Percentiles rank a stretch among this genome's conserved stretches.
phyloP scores from a whole-genome alignment of 2,113 vertebrate species.

The Cyprinodon variegatus region DNA sequence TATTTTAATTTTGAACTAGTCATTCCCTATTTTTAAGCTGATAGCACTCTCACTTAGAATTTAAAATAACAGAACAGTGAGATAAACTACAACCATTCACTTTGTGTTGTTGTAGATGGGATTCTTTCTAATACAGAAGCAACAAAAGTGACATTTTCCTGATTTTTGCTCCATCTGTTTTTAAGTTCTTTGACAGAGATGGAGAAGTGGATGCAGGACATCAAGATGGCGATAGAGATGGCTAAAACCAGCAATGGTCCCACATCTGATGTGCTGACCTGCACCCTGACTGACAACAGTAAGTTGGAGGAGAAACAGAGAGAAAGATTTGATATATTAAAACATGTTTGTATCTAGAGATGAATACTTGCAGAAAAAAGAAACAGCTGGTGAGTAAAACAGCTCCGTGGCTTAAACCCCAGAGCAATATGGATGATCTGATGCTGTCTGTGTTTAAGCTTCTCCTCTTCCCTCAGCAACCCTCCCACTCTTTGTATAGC shows the following conservation, averaged over 20 bases:
- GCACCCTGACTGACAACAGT: slow-evolving; percentile 88
- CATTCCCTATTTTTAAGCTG: background rate
- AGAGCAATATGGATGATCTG: slow-evolving; percentile 31
- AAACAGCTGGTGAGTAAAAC: background rate
- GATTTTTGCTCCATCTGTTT: background rate
- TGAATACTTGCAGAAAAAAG: background rate
- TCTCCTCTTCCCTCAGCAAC: slow-evolving; percentile 43
- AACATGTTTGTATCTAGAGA: background rate
- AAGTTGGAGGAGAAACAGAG: slow-evolving; percentile 68
- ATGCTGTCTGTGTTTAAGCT: slow-evolving; percentile 57
- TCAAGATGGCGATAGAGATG: slow-evolving; percentile 90
- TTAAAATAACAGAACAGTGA: slow-evolving; percentile 14
- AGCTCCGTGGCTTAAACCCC: background rate
- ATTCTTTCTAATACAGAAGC: slow-evolving; percentile 16
- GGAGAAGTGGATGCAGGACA: slow-evolving; percentile 96
- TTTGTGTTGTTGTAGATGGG: background rate
- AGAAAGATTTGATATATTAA: background rate
- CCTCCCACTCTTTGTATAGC: slow-evolving; percentile 47
- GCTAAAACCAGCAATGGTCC: slow-evolving; percentile 87
- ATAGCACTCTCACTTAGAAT: background rate
- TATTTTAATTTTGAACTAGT: too few relatives aligned
- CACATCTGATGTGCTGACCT: slow-evolving; percentile 82
- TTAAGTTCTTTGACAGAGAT: slow-evolving; percentile 86
- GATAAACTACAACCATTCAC: background rate
- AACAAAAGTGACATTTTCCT: slow-evolving; percentile 2